These are phyloP conservation scores for Oophaga sylvatica DNA, from an alignment of 2,797 vertebrate species.

Conservation along the genomic window DNA sequence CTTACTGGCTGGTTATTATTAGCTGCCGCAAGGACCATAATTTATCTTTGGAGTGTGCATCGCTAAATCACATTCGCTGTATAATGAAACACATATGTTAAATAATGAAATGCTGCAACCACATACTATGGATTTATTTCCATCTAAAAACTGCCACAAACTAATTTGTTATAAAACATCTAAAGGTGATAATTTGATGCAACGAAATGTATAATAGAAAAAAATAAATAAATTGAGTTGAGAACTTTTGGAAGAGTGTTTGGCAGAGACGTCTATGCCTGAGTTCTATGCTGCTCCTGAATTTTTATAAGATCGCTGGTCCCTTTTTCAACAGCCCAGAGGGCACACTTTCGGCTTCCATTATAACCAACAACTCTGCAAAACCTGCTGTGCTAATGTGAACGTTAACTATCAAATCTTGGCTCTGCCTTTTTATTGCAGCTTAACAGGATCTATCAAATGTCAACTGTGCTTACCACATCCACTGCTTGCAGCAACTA, in stretches of 20 bases:
- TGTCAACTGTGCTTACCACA: conserved; percentile 36
- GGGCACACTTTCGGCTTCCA: conserved; percentile 34
- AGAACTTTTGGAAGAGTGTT: conserved; percentile 5
- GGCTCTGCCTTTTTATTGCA: conserved; percentile 38
- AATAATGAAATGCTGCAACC: conserved; percentile 45
- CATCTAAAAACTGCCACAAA: not conserved
- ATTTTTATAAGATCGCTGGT: conserved; percentile 44
- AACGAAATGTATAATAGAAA: not conserved
- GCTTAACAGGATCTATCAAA: conserved; percentile 40
- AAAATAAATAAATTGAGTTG: not conserved
- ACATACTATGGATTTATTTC: conserved; percentile 34
- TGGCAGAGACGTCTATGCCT: conserved; percentile 23
- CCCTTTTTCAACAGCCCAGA: conserved; percentile 31
- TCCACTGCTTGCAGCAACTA: conserved; percentile 6
- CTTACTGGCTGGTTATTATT: conserved; percentile 52
- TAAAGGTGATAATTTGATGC: conserved; percentile 10
- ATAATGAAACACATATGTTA: conserved; percentile 58
- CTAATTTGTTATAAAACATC: not conserved
- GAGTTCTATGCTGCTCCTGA: conserved; percentile 8
- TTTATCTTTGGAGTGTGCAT: conserved; percentile 44
- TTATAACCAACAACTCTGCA: conserved; percentile 34
- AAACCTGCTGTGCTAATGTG: conserved; percentile 48
- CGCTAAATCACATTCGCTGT: conserved; percentile 50
- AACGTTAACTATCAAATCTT: conserved; percentile 51
- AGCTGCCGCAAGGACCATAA: conserved; percentile 51